Evolutionary conservation across 2,888 invertebrate genomes (phyloP).

Genomic region (Platycnemis pennipes): DNA sequence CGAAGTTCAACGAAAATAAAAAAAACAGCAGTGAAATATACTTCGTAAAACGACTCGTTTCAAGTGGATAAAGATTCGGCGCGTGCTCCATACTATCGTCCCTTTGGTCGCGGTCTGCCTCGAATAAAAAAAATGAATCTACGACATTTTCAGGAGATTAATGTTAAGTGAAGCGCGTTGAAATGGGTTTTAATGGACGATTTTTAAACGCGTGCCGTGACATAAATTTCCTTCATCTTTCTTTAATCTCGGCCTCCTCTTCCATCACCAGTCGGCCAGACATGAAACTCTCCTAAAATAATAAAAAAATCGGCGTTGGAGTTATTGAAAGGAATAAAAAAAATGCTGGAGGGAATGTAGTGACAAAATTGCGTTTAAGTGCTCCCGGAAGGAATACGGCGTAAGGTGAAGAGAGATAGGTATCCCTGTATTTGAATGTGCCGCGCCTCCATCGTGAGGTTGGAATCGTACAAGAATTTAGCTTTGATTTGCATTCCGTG

Average conservation of each 20-base stretch:
- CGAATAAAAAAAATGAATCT: neutral
- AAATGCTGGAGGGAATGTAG: neutral
- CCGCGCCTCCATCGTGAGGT: neutral
- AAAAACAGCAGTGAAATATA: neutral
- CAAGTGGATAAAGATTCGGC: neutral
- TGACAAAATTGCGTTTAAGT: neutral
- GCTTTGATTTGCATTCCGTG: too few species aligned
- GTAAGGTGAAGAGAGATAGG: neutral
- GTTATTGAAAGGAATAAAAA: neutral
- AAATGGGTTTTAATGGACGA: constrained; percentile 11
- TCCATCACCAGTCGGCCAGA: neutral
- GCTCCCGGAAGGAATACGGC: neutral
- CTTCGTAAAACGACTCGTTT: neutral
- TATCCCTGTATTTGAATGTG: neutral
- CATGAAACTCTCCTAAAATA: neutral
- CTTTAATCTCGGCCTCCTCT: neutral
- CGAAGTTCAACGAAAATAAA: neutral
- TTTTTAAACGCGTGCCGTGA: neutral
- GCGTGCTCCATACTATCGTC: neutral
- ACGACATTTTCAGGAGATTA: neutral
- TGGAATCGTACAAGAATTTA: neutral
- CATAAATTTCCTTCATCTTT: constrained; percentile 23
- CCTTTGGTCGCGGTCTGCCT: neutral
- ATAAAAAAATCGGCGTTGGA: neutral
- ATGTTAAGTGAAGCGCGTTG: neutral